phyloP scores from a whole-genome alignment of 2,888 invertebrate species.

The Agapostemon virescens region DNA sequence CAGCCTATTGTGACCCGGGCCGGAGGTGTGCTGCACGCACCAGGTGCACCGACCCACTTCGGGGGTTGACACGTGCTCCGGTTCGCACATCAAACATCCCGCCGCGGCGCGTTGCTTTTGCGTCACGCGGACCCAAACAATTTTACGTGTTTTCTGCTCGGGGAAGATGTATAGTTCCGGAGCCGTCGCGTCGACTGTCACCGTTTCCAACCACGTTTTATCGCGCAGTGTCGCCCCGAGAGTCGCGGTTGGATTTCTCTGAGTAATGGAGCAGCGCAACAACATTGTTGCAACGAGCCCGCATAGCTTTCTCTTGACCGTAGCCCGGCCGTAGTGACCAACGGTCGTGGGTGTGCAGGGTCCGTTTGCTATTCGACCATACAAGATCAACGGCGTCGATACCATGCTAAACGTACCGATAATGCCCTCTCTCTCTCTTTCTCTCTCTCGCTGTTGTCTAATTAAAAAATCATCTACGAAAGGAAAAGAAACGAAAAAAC shows the following conservation, averaged over 20 bases:
- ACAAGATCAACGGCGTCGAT: background rate
- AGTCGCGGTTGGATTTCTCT: constrained; percentile 57
- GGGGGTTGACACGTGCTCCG: constrained; percentile 71
- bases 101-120: background rate
- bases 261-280: constrained; percentile 60
- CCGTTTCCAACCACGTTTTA: constrained; percentile 26
- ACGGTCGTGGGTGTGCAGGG: background rate
- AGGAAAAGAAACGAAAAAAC: too few species aligned
- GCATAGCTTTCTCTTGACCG: constrained; percentile 58
- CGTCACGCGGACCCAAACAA: constrained; percentile 11
- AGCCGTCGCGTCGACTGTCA: background rate
- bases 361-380: background rate
- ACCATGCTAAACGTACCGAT: background rate
- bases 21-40: constrained; percentile 64
- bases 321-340: background rate
- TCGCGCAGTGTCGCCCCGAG: constrained; percentile 31
- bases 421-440: background rate
- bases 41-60: constrained; percentile 68
- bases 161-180: background rate
- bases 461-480: background rate
- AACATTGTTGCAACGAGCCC: constrained; percentile 46
- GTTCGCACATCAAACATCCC: constrained; percentile 73
- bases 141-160: constrained; percentile 17
- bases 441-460: background rate
- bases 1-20: constrained; percentile 60